Percentiles rank a stretch among this genome's conserved stretches.
Evolutionary conservation across 2,888 invertebrate genomes (phyloP).

Genomic region (Stenodema calcarata): DNA sequence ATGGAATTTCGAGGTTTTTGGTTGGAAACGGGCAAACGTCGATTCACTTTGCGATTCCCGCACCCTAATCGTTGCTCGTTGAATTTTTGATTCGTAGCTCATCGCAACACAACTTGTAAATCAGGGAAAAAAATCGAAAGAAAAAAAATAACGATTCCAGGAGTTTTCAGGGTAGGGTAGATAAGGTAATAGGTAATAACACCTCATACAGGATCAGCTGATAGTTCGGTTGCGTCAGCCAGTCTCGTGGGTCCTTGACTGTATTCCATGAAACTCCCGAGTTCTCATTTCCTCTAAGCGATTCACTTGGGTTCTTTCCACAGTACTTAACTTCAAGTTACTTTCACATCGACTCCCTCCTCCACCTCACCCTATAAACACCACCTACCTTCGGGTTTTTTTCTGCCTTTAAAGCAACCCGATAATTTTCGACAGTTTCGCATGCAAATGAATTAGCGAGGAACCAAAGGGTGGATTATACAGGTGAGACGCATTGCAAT

Average conservation of each 20-base stretch:
- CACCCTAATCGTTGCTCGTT: no score
- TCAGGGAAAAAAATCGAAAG: no score
- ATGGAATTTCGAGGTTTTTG: no score
- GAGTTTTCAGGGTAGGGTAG: background rate
- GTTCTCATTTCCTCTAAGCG: slow-evolving; percentile 39
- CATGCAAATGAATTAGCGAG: slow-evolving; percentile 13
- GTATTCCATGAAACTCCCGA: slow-evolving; percentile 28
- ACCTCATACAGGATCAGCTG: slow-evolving; percentile 8
- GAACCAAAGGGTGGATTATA: background rate
- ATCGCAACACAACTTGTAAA: no score
- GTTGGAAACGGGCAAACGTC: no score
- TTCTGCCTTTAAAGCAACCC: background rate
- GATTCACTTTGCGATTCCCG: no score
- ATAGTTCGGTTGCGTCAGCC: background rate
- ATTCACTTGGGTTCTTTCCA: slow-evolving; percentile 38
- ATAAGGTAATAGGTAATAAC: background rate
- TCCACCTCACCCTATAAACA: background rate
- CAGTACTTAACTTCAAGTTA: slow-evolving; percentile 1
- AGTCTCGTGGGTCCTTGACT: slow-evolving; percentile 16
- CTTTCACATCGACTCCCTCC: background rate
- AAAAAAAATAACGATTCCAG: no score
- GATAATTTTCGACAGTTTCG: slow-evolving; percentile 16
- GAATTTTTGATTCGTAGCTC: no score
- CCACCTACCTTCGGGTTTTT: background rate
- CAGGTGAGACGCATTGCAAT: background rate